phyloP scores from a whole-genome alignment of 2,113 vertebrate species.

The Atrichornis clamosus region DNA sequence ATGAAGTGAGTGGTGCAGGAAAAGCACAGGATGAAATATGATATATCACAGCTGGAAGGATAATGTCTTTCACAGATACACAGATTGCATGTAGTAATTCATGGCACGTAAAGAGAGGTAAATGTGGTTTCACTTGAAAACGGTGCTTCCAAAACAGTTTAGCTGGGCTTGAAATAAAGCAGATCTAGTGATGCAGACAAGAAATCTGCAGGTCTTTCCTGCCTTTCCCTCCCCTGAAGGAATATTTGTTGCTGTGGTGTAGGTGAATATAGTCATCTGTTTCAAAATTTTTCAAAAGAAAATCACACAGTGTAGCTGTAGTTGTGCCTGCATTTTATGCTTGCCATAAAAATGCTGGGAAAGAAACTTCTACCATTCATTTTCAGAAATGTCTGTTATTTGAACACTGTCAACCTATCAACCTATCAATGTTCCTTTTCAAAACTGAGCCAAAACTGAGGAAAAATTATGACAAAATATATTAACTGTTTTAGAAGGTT shows the following conservation, averaged over 20 bases:
- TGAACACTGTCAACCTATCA: background rate
- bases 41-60: background rate
- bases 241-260: background rate
- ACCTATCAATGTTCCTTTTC: background rate
- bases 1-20: background rate
- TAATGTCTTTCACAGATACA: background rate
- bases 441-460: background rate
- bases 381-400: background rate
- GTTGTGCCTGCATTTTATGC: background rate
- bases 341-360: background rate
- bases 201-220: background rate
- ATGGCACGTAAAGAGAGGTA: background rate
- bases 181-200: background rate
- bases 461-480: background rate
- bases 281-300: background rate
- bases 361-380: background rate
- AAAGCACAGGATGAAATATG: background rate
- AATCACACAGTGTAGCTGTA: background rate
- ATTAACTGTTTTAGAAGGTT: background rate
- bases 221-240: rapidly evolving
- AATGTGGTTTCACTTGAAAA: background rate
- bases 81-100: background rate
- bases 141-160: background rate
- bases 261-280: background rate
- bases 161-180: background rate